Conservation (phyloP, 2,113 vertebrate genomes). For the Triplophysa dalaica region DNA sequence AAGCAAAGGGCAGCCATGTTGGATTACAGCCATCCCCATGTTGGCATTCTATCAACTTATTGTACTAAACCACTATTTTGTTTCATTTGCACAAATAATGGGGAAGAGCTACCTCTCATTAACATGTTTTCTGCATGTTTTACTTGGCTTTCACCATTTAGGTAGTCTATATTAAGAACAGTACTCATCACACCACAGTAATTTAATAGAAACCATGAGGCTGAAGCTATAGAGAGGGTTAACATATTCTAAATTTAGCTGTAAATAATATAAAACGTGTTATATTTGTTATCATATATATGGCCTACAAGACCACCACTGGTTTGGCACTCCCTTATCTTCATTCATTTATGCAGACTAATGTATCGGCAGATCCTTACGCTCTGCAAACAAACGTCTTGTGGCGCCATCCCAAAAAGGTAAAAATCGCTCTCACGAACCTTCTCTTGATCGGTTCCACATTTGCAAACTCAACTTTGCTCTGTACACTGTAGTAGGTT, state of each 20-base stretch:
- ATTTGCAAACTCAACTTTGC: too few species aligned
- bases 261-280: neutral
- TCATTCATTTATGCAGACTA: too few species aligned
- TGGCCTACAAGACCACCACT: too few species aligned
- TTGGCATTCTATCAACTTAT: neutral
- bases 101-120: neutral
- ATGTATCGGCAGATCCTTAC: too few species aligned
- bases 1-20: slow-evolving; percentile 37
- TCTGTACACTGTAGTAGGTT: too few species aligned
- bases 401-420: too few species aligned
- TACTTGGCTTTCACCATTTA: too few species aligned
- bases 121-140: neutral
- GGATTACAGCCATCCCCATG: slow-evolving; percentile 33
- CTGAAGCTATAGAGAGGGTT: neutral
- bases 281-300: neutral
- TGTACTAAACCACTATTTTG: neutral
- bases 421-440: too few species aligned
- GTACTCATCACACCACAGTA: neutral
- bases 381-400: too few species aligned
- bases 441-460: too few species aligned
- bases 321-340: too few species aligned
- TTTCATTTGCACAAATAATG: slow-evolving; percentile 7
- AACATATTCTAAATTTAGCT: neutral
- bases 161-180: neutral
- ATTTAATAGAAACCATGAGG: neutral